These are phyloP conservation scores for Cosmia trapezina DNA, from an alignment of 2,888 invertebrate genomes.

Conservation along the genomic window DNA sequence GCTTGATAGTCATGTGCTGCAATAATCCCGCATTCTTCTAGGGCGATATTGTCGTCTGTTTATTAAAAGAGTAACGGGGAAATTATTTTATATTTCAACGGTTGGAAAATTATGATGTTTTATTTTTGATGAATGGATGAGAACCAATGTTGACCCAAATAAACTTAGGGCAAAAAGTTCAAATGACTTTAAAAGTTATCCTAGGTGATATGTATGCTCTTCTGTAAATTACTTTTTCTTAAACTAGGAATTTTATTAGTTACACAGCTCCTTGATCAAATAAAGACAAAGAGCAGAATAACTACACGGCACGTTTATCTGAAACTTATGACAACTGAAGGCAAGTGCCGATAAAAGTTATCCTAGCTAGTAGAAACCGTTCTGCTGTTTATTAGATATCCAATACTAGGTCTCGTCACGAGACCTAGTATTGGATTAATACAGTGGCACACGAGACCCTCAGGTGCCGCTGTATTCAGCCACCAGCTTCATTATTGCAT, in stretches of 20 bases:
- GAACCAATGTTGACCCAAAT: neutral
- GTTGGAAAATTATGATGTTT: slow-evolving; percentile 7
- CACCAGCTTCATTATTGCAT: slow-evolving; percentile 42
- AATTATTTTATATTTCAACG: slow-evolving; percentile 30
- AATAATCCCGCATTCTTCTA: slow-evolving; percentile 61
- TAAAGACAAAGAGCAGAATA: slow-evolving; percentile 15
- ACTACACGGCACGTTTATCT: slow-evolving; percentile 35
- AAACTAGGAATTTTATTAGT: neutral
- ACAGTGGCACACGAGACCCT: too few relatives aligned
- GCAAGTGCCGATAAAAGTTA: slow-evolving; percentile 29
- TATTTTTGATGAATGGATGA: slow-evolving; percentile 4
- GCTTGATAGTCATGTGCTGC: slow-evolving; percentile 63
- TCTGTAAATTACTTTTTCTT: neutral
- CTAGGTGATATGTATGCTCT: neutral
- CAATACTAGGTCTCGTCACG: slow-evolving; percentile 14
- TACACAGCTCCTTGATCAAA: slow-evolving; percentile 8
- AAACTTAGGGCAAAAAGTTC: neutral
- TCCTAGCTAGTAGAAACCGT: neutral
- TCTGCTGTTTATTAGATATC: slow-evolving; percentile 36
- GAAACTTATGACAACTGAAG: slow-evolving; percentile 38
- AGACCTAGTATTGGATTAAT: neutral
- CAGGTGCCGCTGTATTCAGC: slow-evolving; percentile 16
- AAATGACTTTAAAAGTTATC: neutral
- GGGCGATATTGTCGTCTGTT: slow-evolving; percentile 54
- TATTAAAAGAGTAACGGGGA: slow-evolving; percentile 53